Percentiles rank a stretch among this genome's conserved stretches.
phyloP scores from a whole-genome alignment of 2,888 invertebrate species.

The Osedax frankpressi region DNA sequence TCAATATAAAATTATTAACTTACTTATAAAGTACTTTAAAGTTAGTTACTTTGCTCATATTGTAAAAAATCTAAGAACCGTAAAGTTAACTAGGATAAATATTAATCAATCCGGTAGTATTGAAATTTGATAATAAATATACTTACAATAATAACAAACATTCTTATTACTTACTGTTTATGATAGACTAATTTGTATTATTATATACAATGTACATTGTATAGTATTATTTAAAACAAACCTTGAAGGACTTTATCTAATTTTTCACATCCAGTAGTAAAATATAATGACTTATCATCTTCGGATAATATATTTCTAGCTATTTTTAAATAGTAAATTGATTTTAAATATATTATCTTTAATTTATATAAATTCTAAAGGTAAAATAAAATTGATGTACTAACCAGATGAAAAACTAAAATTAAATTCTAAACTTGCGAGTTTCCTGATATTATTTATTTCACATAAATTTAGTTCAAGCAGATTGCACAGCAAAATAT shows the following conservation, averaged over 20 bases:
- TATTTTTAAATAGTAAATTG: too few species aligned
- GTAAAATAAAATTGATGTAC: not conserved
- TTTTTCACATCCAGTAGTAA: not conserved
- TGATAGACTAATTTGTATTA: too few species aligned
- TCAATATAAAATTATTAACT: too few species aligned
- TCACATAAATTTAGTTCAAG: not conserved
- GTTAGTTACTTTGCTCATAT: too few species aligned
- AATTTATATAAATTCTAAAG: not conserved
- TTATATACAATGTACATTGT: too few species aligned
- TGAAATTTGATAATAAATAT: not conserved
- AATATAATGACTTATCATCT: not conserved
- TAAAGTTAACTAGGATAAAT: too few species aligned
- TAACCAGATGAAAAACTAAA: not conserved
- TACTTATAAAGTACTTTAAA: too few species aligned
- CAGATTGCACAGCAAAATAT: not conserved
- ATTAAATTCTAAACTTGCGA: not conserved
- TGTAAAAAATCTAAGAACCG: too few species aligned
- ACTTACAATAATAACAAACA: not conserved
- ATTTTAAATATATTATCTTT: not conserved
- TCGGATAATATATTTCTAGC: too few species aligned
- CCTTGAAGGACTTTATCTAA: not conserved
- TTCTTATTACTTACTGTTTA: not conserved
- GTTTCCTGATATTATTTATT: not conserved
- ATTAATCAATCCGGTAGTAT: too few species aligned
- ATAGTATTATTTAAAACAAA: too few species aligned